Evolutionary conservation across 2,888 invertebrate genomes (phyloP).

Genomic region (Phaonia tiefii): DNA sequence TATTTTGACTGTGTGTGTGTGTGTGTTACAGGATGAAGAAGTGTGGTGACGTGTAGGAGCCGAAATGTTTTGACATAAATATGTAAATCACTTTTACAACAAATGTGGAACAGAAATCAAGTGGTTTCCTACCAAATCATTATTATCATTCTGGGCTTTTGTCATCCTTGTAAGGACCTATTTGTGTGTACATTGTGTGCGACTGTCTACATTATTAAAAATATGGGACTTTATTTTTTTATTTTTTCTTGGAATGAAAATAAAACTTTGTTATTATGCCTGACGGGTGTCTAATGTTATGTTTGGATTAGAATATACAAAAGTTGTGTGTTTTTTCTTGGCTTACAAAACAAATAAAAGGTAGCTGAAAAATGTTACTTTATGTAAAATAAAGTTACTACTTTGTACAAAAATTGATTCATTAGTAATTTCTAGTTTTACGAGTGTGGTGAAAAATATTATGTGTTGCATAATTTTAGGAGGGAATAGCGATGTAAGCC

Average conservation of each 20-base stretch:
- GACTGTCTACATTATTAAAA: conserved; percentile 14
- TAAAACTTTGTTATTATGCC: conserved; percentile 22
- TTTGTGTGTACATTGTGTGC: not conserved
- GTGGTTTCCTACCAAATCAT: conserved; percentile 53
- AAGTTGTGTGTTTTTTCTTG: no score
- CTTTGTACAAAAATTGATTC: no score
- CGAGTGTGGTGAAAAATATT: no score
- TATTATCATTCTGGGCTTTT: conserved; percentile 33
- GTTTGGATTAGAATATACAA: conserved; percentile 17
- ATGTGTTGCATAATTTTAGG: no score
- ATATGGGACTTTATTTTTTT: conserved; percentile 19
- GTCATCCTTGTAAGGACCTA: not conserved
- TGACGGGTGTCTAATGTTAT: conserved; percentile 34
- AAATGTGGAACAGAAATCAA: conserved; percentile 44
- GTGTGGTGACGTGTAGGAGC: conserved; percentile 18
- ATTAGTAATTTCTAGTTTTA: no score
- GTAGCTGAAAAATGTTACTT: no score
- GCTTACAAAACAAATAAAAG: no score
- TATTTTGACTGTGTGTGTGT: no score
- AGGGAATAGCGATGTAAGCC: no score
- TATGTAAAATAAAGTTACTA: no score
- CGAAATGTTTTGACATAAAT: conserved; percentile 44
- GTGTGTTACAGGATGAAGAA: not conserved
- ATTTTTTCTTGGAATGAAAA: conserved; percentile 4
- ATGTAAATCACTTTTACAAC: conserved; percentile 54